phyloP scores from a whole-genome alignment of 2,797 vertebrate genomes.

The Oryzias dopingdopingensis region DNA sequence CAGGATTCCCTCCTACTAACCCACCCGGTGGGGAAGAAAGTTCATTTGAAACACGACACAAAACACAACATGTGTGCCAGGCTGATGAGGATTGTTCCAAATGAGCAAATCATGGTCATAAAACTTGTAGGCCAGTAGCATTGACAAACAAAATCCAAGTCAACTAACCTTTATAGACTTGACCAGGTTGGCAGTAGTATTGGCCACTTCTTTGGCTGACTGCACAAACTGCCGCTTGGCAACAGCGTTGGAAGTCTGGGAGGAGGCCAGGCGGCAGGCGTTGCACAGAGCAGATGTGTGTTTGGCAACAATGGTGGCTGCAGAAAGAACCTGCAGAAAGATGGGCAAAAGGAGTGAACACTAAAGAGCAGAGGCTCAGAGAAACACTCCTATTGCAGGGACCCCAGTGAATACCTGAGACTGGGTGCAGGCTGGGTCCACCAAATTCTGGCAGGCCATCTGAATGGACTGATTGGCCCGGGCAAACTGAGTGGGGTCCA shows the following conservation, averaged over 20 bases:
- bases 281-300: conserved; percentile 97
- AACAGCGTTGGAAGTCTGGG: conserved; percentile 90
- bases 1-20: no score
- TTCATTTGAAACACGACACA: not conserved
- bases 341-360: not conserved
- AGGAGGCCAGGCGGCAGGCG: conserved; percentile 93
- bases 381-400: not conserved
- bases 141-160: not conserved
- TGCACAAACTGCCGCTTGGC: conserved; percentile 99
- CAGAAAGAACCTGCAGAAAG: conserved; percentile 87
- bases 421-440: conserved; percentile 94
- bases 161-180: conserved; percentile 94
- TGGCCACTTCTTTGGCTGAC: conserved; percentile 97
- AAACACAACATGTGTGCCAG: not conserved
- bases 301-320: conserved; percentile 97
- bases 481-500: conserved; percentile 95
- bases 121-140: no score
- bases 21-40: no score
- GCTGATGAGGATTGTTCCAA: not conserved
- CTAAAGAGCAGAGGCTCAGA: not conserved
- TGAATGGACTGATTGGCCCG: conserved; percentile 97
- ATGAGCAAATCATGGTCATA: not conserved
- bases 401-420: conserved; percentile 82
- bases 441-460: conserved; percentile 97
- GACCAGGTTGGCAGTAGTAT: conserved; percentile 96